Evolutionary conservation across 2,797 vertebrate genomes (phyloP), one percentile per base, ranked within the genome.

Genomic region (Clarias fuscus): DNA sequence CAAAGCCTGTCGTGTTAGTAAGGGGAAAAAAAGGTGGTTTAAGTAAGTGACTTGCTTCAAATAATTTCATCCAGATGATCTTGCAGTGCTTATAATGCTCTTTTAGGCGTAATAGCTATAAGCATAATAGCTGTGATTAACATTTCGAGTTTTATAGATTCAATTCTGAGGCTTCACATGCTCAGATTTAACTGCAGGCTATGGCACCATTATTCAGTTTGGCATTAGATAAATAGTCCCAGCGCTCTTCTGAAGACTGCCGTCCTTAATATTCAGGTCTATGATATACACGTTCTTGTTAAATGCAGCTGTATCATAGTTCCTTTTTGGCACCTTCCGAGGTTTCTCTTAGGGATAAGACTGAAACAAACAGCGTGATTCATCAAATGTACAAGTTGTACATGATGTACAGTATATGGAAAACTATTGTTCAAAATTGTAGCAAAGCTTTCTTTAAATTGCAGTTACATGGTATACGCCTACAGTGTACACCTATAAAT

Each of bases 221-320:
- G 11, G 27, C 56, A 61, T 37, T 20, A 78, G 11, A 78, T 37
- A 61, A 61, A 78, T 0, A 22, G 13, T 62, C 33, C 59, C 22
- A 80, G 13, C 37, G 61, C 22, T 73, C 78, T 33, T 6, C 27
- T 58, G 13, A 76, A 76, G 4, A 58, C 75, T n/a, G 24, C 43
- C 24, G 2, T 81, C 14, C 22, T 53, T 72, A 81, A 71, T 85
- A 80, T 82, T 65, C 59, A 73, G 40, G 70, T 80, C 56, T 24
- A 58, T 59, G 53, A 65, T 53, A 22, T 56, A 71, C 30, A 37
- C 13, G 37, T 70, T 79, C 33, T 13, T 18, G 48, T 59, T 70
- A 78, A 53, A 58, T 56, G 30, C 13, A 11, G 5, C 18, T 81
- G 27, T 43, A 67, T 22, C 30, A 53, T 24, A 43, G 5, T 4